Conservation (phyloP, 2,888 invertebrate genomes). For the Drepana falcataria region DNA sequence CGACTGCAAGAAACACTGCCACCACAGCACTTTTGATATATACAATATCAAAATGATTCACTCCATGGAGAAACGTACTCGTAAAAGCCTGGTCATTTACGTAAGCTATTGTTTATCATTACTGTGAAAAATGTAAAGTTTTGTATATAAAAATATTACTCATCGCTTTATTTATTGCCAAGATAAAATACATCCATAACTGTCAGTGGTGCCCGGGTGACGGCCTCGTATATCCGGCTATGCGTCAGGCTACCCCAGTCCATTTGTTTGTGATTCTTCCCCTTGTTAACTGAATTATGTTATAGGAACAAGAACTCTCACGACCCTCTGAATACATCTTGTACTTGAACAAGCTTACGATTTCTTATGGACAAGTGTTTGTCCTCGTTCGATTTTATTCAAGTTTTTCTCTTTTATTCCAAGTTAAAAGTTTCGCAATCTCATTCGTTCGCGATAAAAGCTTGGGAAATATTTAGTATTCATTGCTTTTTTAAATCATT, state of each 20-base stretch:
- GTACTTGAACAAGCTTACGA: constrained; percentile 42
- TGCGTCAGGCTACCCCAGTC: constrained; percentile 52
- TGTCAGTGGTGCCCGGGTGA: constrained; percentile 45
- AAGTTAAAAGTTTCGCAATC: background rate
- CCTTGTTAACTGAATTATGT: constrained; percentile 56
- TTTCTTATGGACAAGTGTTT: constrained; percentile 4
- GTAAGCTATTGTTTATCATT: background rate
- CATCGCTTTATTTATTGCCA: constrained; percentile 35
- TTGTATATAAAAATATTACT: constrained; percentile 11
- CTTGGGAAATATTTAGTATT: too few relatives aligned
- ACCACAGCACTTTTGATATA: background rate
- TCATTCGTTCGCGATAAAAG: background rate
- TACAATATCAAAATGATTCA: background rate
- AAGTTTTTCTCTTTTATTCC: background rate
- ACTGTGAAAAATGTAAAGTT: constrained; percentile 5
- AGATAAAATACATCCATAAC: constrained; percentile 62
- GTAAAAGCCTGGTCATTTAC: background rate
- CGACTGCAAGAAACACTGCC: too few relatives aligned
- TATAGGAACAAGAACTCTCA: constrained; percentile 53
- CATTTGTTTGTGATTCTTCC: constrained; percentile 46
- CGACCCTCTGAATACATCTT: constrained; percentile 64
- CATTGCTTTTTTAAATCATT: too few relatives aligned
- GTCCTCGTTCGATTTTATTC: constrained; percentile 5
- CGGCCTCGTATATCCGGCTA: constrained; percentile 57
- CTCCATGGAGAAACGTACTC: background rate